Percentiles rank a stretch among this genome's conserved stretches.
Conservation (phyloP, 92 coral and sea anemone species). For the Zoanthus sansibaricus region DNA sequence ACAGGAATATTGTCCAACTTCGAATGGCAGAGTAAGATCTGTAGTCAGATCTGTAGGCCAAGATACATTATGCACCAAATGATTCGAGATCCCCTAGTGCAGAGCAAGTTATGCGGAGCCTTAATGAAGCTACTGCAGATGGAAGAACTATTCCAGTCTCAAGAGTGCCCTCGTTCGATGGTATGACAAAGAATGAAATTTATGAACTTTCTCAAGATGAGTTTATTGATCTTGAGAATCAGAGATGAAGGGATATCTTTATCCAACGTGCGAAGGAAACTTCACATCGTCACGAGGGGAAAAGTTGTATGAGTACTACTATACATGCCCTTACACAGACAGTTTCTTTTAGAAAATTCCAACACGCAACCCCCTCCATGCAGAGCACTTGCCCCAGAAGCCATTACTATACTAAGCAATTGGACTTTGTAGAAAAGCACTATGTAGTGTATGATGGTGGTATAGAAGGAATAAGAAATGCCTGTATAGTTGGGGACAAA, state of each 20-base stretch:
- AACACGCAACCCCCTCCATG: conserved; percentile 44
- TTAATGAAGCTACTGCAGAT: conserved; percentile 67
- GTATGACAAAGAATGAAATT: conserved; percentile 43
- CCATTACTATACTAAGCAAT: conserved; percentile 13
- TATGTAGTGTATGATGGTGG: conserved; percentile 24
- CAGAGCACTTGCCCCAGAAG: conserved; percentile 45
- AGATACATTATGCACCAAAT: conserved; percentile 60
- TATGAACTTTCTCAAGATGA: conserved; percentile 55
- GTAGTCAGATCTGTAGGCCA: conserved; percentile 51
- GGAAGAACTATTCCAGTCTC: conserved; percentile 55
- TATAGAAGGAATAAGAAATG: conserved; percentile 57
- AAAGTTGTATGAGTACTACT: conserved; percentile 56
- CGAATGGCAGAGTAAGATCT: conserved; percentile 57
- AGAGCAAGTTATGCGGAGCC: conserved; percentile 65
- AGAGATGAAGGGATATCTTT: conserved; percentile 12
- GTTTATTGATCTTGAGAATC: conserved; percentile 46
- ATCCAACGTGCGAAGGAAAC: conserved; percentile 49
- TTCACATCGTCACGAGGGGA: conserved; percentile 34
- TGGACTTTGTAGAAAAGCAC: conserved; percentile 17
- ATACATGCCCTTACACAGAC: conserved; percentile 61
- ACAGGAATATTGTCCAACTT: conserved; percentile 49
- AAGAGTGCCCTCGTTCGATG: conserved; percentile 53
- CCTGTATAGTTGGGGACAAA: conserved; percentile 55
- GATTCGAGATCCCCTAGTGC: conserved; percentile 64
- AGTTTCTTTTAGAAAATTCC: conserved; percentile 58